A percentile compares a stretch with the other conserved stretches of the same genome.
Evolutionary conservation across 35 echinoderm and acorn worm species (phyloP).

Genomic region (Heliocidaris tuberculata): DNA sequence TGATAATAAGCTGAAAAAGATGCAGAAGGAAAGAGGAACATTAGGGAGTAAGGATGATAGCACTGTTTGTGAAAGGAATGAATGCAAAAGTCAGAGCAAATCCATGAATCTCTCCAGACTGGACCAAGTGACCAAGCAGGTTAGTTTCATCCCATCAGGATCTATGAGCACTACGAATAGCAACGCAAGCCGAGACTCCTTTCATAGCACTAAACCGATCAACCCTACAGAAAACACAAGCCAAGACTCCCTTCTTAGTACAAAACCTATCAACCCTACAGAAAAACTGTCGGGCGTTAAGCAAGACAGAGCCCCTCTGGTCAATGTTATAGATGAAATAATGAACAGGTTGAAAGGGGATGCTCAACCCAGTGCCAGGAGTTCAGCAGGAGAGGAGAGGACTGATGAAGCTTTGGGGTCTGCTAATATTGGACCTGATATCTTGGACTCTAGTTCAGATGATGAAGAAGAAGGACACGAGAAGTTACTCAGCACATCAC

Average conservation of each 20-base stretch:
- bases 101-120: not conserved
- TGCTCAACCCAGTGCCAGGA: not conserved
- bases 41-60: not conserved
- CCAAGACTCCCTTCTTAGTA: not conserved
- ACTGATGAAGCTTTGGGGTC: not conserved
- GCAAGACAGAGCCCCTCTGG: not conserved
- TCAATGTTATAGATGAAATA: conserved; percentile 30
- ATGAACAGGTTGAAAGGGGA: not conserved
- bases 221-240: not conserved
- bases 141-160: not conserved
- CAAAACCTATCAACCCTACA: not conserved
- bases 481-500: not conserved
- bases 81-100: not conserved
- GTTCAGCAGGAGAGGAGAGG: not conserved
- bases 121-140: not conserved
- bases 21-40: not conserved
- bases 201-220: not conserved
- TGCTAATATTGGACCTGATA: not conserved
- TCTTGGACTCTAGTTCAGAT: not conserved
- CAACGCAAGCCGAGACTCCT: not conserved
- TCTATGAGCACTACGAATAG: not conserved
- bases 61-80: not conserved
- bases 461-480: not conserved
- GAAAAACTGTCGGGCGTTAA: not conserved
- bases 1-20: not conserved